Base-by-base conservation (phyloP, 2,888 invertebrate species). In the Cataglyphis albicans region DNA sequence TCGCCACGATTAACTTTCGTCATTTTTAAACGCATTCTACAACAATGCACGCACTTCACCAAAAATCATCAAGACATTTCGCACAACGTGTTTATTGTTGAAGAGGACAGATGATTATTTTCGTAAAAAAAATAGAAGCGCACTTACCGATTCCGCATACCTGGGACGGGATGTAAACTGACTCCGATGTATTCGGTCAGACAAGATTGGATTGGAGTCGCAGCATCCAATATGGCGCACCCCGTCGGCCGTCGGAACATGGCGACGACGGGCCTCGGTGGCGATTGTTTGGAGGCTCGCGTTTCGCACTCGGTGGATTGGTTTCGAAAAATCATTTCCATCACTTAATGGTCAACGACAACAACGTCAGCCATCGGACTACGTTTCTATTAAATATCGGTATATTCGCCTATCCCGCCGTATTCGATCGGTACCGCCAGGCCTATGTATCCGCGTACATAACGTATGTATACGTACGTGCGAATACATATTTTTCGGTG, bases 181-280 rank as follows among this genome's bases (percentile, higher is more conserved):
- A 25, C 41, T 12, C 70, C 59, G 29, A 44, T n/a, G 59, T 48
- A 59, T 41, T 78, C 72, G 25, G n/a, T 44, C 25, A 48, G 44
- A 18, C 72, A 59, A 64, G 81, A 81, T 74, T 73, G 74, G 52
- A 81, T 81, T 63, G 81, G 81, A 52, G 52, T 68, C 59, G 52
- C 72, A 59, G 52, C 73, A 67, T 65, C 52, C 89, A 89, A 84
- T 85, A 90, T 91, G 89, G 89, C 90, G 89, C 72, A 81, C 84
- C 48, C 48, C 93, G 93, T 91, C 93, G 94, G 93, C 93, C 94
- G 94, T 93, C 94, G 94, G 93, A 93, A 91, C 91, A 93, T 93
- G 93, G 89, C 92, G 89, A 83, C 87, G 73, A 25, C 64, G 41
- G 61, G 57, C 48, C 55, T 52, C 63, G 44, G n/a, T n/a, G 48